Base-by-base conservation (phyloP, 1,140 invertebrate species). In the Euschistus heros region DNA sequence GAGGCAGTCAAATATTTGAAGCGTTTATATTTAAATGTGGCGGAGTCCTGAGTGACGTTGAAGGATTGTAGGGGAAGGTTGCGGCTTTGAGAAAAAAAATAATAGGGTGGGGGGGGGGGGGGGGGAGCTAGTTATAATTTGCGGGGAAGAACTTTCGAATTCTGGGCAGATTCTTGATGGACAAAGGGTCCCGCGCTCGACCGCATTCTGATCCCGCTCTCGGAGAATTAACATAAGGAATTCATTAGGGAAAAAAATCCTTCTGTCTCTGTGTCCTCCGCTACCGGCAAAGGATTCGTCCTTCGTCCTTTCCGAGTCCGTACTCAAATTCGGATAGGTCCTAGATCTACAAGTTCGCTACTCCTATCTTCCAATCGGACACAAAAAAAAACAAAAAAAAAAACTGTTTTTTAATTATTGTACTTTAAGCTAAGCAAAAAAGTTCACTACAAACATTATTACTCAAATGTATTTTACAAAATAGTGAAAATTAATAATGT, bases 91-190 rank as follows among this genome's bases (percentile, higher is more conserved):
- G n/a, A 54, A 54, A 54, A 54, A 54, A 54, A 47, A 47, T 17
- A 14, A n/a, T n/a, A n/a, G n/a, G n/a, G n/a, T n/a, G 62, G 44
- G 2, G 62, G 37, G 10, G 22, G 62, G 42, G 30, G 59, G 30
- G n/a, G 61, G 42, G 17, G 20, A 46, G 61, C n/a, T 47, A 47
- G 52, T 20, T 54, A 54, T 54, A 54, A 54, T 54, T 54, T 54
- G 52, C 52, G 20, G 52, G n/a, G 52, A 14, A n/a, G 52, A 20
- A 30, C 63, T 52, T 64, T 64, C 24, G 63, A 54, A 64, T 64
- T 64, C 63, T 64, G 63, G 47, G 63, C 46, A 64, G 63, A 63
- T 63, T 63, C 61, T 63, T 63, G 61, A 63, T 46, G 33, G 61
- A 63, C 42, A 37, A 47, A 44, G 61, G 42, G n/a, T n/a, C 30